Evolutionary conservation across 2,113 vertebrate species (phyloP), one percentile per base, ranked within the genome.

Genomic region (Himantopus leucocephalus): DNA sequence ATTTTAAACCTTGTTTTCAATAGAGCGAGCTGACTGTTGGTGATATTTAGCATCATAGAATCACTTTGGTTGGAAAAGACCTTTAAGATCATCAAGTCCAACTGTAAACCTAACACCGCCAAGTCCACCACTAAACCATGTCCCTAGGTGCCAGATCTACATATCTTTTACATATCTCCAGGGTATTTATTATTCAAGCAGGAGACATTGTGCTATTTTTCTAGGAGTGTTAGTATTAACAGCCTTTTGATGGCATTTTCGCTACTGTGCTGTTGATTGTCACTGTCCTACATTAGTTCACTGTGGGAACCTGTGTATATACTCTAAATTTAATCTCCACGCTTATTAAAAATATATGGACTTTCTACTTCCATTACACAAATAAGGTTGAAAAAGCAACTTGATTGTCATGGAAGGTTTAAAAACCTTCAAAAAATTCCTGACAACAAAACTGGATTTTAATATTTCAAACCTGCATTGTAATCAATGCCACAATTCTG

Each of bases 91-190:
- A 48, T n/a, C 0, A 0, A 48, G 37, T 14, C 48, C 70, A 26
- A 17, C 62, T 0, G 0, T 6, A 15, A n/a, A 58, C 47, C 45
- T 14, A 26, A 8, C 23, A 3, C 45, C 50, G 32, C 41, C 43
- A 50, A 59, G 67, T 23, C 72, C 56, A n/a, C 30, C 55, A 9
- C 37, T 74, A 39, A 53, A 8, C 72, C 32, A 3, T 10, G 50
- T 71, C 45, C 29, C 67, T 27, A 26, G 5, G 11, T 24, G 35
- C 63, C 41, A 67, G 63, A 24, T 58, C 43, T 55, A 9, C 12
- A 3, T 0, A 4, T 34, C 29, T 67, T 55, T 27, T 18, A 27
- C 43, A 37, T 29, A 35, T 37, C 30, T 37, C 34, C 35, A 41
- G 60, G 22, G 39, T 39, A 18, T 66, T 75, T 74, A 26, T 66